phyloP scores from a whole-genome alignment of 2,113 vertebrate species.

The Xenopus laevis region DNA sequence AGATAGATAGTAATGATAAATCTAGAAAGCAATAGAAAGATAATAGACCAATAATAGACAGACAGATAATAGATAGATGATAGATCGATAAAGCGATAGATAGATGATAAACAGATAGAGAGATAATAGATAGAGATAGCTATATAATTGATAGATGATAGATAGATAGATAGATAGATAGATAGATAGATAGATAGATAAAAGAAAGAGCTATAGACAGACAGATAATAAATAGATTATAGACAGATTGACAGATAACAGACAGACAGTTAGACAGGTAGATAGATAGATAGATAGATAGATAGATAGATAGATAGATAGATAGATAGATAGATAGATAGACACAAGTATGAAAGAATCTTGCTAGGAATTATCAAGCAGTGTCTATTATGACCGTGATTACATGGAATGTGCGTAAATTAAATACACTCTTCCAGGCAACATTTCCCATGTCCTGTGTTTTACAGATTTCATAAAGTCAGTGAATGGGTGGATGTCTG shows the following conservation, averaged over 20 bases:
- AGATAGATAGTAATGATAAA: too few relatives aligned
- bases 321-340: background rate
- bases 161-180: too few relatives aligned
- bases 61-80: too few relatives aligned
- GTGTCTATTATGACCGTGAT: background rate
- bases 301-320: background rate
- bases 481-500: constrained; percentile 6
- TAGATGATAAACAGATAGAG: too few relatives aligned
- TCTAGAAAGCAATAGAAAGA: too few relatives aligned
- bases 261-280: background rate
- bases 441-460: constrained; percentile 24
- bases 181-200: too few relatives aligned
- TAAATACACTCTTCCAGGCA: background rate
- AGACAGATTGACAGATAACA: background rate
- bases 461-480: constrained; percentile 12
- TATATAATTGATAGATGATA: too few relatives aligned
- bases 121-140: too few relatives aligned
- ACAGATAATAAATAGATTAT: background rate
- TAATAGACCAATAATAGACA: too few relatives aligned
- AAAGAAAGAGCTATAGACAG: too few relatives aligned
- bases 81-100: too few relatives aligned
- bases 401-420: constrained; percentile 1
- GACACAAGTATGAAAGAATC: background rate
- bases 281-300: background rate
- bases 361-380: background rate